phyloP scores from a whole-genome alignment of 2,113 vertebrate species.

The Leuciscus idus region DNA sequence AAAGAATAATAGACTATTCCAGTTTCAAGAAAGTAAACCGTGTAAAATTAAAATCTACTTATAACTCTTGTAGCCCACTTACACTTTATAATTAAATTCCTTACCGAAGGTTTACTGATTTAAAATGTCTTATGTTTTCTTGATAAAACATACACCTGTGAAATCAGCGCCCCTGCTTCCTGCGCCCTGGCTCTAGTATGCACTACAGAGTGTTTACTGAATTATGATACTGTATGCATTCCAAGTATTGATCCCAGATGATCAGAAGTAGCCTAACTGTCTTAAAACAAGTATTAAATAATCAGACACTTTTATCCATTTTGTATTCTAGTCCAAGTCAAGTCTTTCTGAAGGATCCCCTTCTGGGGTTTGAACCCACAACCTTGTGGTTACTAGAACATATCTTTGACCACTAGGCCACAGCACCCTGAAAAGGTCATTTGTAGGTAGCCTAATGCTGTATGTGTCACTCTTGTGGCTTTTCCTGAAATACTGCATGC shows the following conservation, averaged over 20 bases:
- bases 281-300: neutral
- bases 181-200: no score
- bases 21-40: no score
- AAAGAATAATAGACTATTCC: no score
- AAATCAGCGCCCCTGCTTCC: no score
- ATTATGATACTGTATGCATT: no score
- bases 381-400: neutral
- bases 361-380: neutral
- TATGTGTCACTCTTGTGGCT: neutral
- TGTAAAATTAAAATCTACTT: no score
- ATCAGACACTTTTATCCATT: neutral
- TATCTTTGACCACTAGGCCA: neutral
- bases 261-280: neutral
- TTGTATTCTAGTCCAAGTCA: neutral
- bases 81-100: no score
- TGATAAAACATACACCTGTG: no score
- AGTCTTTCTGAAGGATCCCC: neutral
- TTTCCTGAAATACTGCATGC: neutral
- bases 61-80: no score
- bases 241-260: neutral
- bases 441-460: neutral
- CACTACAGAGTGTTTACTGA: no score
- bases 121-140: no score
- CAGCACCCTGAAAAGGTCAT: neutral
- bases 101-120: no score